Evolutionary conservation across 1,140 invertebrate genomes (phyloP).

Genomic region (Oryctes rhinoceros): DNA sequence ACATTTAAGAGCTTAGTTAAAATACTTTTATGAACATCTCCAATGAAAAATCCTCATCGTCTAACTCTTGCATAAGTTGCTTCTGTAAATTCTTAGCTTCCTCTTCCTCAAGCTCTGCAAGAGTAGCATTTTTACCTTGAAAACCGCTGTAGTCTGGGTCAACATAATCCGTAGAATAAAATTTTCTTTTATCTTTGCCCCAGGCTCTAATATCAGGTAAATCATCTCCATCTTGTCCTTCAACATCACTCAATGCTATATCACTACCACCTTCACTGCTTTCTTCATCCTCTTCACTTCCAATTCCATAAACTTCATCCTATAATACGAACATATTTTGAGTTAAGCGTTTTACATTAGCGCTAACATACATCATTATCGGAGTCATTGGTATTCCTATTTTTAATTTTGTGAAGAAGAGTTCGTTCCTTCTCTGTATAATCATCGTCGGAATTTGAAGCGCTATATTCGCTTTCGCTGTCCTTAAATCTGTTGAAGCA

Average conservation of each 20-base stretch:
- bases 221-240: constrained; percentile 72
- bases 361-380: constrained; percentile 65
- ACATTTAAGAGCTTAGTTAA: not conserved
- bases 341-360: not conserved
- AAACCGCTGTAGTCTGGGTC: constrained; percentile 84
- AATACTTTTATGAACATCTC: constrained; percentile 66
- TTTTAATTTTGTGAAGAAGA: constrained; percentile 69
- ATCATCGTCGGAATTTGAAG: constrained; percentile 76
- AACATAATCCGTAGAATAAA: constrained; percentile 88
- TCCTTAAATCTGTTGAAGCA: constrained; percentile 46
- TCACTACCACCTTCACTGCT: constrained; percentile 58
- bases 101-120: constrained; percentile 83
- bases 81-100: constrained; percentile 85
- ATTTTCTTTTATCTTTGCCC: constrained; percentile 81
- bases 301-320: constrained; percentile 62
- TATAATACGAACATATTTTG: constrained; percentile 40
- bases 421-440: constrained; percentile 71
- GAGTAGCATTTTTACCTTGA: constrained; percentile 74
- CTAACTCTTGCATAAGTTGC: constrained; percentile 78
- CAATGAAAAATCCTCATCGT: constrained; percentile 82
- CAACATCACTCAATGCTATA: constrained; percentile 75
- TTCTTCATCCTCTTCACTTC: constrained; percentile 54
- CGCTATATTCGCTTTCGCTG: constrained; percentile 64
- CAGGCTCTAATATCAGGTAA: constrained; percentile 84
- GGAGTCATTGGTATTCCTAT: constrained; percentile 66